Evolutionary conservation across 2,888 invertebrate species (phyloP).

Genomic region (Mesorhabditis sp.): DNA sequence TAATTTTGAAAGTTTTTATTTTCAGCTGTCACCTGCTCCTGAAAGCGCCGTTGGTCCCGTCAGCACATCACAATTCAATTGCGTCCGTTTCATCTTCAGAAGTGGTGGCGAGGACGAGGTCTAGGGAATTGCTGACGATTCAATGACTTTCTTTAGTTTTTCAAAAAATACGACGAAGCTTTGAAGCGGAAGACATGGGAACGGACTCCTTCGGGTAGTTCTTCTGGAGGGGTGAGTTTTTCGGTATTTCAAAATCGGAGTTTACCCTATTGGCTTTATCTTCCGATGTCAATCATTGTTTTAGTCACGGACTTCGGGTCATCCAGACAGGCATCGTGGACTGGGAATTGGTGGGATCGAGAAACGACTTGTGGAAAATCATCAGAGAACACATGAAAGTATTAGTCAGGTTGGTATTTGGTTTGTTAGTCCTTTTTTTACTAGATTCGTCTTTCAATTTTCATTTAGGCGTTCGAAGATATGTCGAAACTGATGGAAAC

Average conservation of each 20-base stretch:
- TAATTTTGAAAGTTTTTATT: conserved; percentile 10
- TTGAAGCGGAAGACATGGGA: conserved; percentile 52
- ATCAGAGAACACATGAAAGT: conserved; percentile 83
- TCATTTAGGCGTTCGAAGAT: conserved; percentile 80
- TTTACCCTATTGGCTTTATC: background rate
- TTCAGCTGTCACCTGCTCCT: conserved; percentile 18
- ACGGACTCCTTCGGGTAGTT: conserved; percentile 51
- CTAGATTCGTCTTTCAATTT: background rate
- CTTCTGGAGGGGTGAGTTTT: conserved; percentile 45
- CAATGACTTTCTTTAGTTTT: conserved; percentile 43
- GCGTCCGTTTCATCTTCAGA: conserved; percentile 44
- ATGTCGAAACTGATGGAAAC: conserved; percentile 86
- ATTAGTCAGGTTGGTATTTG: conserved; percentile 68
- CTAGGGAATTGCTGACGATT: background rate
- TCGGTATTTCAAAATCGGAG: background rate
- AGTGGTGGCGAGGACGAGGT: conserved; percentile 57
- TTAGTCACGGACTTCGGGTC: conserved; percentile 37
- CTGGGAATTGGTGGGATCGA: conserved; percentile 91
- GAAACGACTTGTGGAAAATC: conserved; percentile 81
- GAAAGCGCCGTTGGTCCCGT: conserved; percentile 44
- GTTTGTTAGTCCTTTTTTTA: background rate
- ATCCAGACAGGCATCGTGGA: conserved; percentile 47
- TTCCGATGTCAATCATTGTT: conserved; percentile 5
- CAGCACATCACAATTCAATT: conserved; percentile 34
- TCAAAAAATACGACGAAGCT: conserved; percentile 51